These are phyloP conservation scores for Telmatochromis sp. DNA, from an alignment of 2,113 vertebrate genomes.

Conservation along the genomic window DNA sequence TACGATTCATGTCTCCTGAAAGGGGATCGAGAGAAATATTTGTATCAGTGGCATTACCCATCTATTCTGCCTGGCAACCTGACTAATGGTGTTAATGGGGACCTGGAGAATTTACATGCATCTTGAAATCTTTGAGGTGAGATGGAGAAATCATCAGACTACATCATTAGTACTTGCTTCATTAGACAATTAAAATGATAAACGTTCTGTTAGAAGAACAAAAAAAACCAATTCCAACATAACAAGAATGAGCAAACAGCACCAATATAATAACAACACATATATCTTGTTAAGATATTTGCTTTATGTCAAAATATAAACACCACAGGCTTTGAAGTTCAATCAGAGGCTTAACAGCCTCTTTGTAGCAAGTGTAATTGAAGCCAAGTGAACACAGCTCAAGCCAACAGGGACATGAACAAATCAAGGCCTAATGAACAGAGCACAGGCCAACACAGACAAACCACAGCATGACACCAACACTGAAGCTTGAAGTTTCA, in stretches of 20 bases:
- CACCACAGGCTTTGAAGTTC: neutral
- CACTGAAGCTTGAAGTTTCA: neutral
- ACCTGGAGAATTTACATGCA: neutral
- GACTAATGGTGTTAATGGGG: neutral
- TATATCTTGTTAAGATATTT: neutral
- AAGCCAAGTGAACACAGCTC: slow-evolving; percentile 6
- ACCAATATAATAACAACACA: neutral
- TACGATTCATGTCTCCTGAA: neutral
- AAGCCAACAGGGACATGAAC: neutral
- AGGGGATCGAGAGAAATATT: neutral
- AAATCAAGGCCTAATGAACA: slow-evolving; percentile 29
- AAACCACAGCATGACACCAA: slow-evolving; percentile 7
- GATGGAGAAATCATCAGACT: neutral
- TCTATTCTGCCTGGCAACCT: neutral
- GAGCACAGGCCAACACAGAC: neutral
- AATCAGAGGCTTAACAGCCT: neutral
- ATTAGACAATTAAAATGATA: neutral
- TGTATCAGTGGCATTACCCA: neutral
- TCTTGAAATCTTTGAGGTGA: neutral
- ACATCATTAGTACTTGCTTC: neutral
- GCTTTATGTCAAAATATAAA: neutral
- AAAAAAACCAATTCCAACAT: neutral
- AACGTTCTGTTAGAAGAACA: rapidly evolving
- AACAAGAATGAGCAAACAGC: neutral
- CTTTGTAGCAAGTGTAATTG: slow-evolving; percentile 2